phyloP scores from a whole-genome alignment of 53 echinoderm and acorn worm species.

The Crossaster papposus region DNA sequence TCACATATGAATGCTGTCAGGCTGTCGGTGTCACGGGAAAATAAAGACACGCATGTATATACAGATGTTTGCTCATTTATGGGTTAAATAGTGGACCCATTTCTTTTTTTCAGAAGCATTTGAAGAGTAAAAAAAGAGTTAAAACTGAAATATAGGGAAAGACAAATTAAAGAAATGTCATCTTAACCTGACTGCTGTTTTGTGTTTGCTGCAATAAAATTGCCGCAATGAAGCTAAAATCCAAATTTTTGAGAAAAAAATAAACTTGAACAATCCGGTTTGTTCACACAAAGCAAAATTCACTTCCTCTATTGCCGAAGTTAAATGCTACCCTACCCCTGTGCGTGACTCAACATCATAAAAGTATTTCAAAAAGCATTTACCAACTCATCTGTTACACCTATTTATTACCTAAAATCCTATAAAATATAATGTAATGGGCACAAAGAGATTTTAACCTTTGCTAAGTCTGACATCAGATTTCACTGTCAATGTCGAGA shows the following conservation, averaged over 20 bases:
- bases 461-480: not conserved
- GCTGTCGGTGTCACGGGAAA: too few species aligned
- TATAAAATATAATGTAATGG: not conserved
- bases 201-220: too few species aligned
- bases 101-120: not conserved
- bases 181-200: too few species aligned
- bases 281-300: too few species aligned
- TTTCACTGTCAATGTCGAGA: not conserved
- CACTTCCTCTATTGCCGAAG: too few species aligned
- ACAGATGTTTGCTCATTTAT: too few species aligned
- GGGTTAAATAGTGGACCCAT: not conserved
- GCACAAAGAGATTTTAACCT: not conserved
- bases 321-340: not conserved
- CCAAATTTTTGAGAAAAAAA: too few species aligned
- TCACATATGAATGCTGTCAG: too few species aligned
- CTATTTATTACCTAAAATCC: not conserved
- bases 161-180: too few species aligned
- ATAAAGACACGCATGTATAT: too few species aligned
- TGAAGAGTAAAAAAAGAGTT: not conserved
- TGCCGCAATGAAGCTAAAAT: too few species aligned
- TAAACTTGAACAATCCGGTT: too few species aligned
- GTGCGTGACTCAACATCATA: not conserved
- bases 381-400: not conserved
- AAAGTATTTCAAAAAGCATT: not conserved
- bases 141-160: not conserved